Percentiles rank a stretch among this genome's conserved stretches.
Evolutionary conservation across 2,888 invertebrate species (phyloP).

Genomic region (Aspidapion aeneum): DNA sequence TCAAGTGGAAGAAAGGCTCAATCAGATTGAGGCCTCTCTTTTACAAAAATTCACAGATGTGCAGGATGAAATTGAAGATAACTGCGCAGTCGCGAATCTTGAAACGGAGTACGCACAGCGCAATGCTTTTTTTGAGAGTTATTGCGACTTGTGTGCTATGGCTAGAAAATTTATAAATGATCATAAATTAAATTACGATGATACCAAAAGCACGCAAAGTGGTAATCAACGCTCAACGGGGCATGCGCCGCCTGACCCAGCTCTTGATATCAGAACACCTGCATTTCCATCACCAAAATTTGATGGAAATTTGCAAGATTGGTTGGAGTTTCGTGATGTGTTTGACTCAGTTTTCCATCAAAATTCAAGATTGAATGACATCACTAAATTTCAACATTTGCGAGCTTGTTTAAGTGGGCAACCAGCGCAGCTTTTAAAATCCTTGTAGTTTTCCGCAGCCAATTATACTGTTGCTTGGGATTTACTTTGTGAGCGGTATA

Average conservation of each 20-base stretch:
- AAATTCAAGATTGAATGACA: constrained; percentile 7
- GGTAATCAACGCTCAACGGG: not conserved
- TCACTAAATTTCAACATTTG: constrained; percentile 21
- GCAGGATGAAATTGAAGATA: not conserved
- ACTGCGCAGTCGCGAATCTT: not conserved
- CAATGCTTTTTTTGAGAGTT: not conserved
- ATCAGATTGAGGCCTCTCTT: too few species aligned
- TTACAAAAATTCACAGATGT: not conserved
- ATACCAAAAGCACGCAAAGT: not conserved
- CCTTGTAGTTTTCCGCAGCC: constrained; percentile 12
- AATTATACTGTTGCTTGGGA: constrained; percentile 22
- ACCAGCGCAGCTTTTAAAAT: constrained; percentile 15
- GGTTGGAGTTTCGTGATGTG: constrained; percentile 13
- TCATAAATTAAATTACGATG: not conserved
- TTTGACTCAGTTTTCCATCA: constrained; percentile 19
- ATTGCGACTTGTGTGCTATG: not conserved
- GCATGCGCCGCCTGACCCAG: not conserved
- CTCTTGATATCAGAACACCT: not conserved
- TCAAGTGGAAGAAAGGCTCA: too few species aligned
- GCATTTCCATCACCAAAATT: constrained; percentile 14
- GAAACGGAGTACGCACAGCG: not conserved
- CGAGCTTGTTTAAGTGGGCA: constrained; percentile 5
- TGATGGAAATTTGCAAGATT: constrained; percentile 17
- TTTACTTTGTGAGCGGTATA: constrained; percentile 14
- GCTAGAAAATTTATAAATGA: not conserved